phyloP scores from a whole-genome alignment of 2,797 vertebrate species.

The Galaxias olidus region DNA sequence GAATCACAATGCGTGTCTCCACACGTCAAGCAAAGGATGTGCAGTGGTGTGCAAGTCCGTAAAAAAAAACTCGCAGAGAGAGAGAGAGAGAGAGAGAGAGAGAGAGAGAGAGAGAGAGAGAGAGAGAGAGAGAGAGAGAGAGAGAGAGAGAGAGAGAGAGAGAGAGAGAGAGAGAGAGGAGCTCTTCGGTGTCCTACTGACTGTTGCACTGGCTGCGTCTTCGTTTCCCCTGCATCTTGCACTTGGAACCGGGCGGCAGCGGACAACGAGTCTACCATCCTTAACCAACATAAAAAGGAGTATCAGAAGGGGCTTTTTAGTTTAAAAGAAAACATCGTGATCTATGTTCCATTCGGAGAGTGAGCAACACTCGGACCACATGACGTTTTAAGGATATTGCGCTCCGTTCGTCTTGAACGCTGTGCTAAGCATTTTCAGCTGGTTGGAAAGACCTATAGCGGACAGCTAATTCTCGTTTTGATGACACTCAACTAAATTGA shows the following conservation, averaged over 20 bases:
- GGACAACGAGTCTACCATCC: too few species aligned
- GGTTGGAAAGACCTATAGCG: background rate
- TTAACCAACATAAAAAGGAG: too few species aligned
- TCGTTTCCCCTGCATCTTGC: background rate
- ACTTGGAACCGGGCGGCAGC: too few species aligned
- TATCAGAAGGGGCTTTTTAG: too few species aligned
- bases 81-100: too few species aligned
- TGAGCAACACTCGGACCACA: background rate
- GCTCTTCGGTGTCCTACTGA: background rate
- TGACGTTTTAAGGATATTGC: slow-evolving; percentile 2
- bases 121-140: too few species aligned
- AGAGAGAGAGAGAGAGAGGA: background rate
- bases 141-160: too few species aligned
- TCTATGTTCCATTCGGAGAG: background rate
- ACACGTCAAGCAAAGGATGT: too few species aligned
- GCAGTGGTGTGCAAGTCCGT: too few species aligned
- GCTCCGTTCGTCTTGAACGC: slow-evolving; percentile 19
- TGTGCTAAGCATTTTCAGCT: slow-evolving; percentile 34
- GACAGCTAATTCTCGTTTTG: background rate
- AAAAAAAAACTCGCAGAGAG: background rate
- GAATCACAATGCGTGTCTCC: too few species aligned
- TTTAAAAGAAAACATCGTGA: background rate
- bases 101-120: too few species aligned
- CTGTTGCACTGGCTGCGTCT: background rate
- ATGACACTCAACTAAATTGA: background rate